Percentiles rank a stretch among this genome's conserved stretches.
phyloP scores from a whole-genome alignment of 2,797 vertebrate genomes.

The Enteromius mattozi region DNA sequence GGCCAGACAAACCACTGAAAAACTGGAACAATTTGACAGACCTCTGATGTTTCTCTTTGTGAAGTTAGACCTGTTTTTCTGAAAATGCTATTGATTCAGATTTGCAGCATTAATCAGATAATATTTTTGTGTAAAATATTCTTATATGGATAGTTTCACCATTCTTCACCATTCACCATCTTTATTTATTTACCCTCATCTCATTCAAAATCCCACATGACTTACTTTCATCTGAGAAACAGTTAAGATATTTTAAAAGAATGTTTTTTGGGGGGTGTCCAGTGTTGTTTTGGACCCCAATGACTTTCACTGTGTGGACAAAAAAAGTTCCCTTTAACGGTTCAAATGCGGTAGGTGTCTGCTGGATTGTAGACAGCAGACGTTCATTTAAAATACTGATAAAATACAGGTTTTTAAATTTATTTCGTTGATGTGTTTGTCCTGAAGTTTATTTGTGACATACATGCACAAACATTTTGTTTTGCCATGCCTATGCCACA shows the following conservation, averaged over 20 bases:
- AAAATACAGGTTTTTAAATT: background rate
- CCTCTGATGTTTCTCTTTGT: constrained; percentile 26
- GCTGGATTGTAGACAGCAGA: background rate
- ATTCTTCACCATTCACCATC: no score
- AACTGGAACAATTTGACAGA: constrained; percentile 27
- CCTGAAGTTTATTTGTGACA: background rate
- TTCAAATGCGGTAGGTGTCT: background rate
- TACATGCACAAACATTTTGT: constrained; percentile 10
- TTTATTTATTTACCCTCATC: background rate
- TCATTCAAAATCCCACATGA: background rate
- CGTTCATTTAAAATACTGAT: background rate
- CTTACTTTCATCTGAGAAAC: background rate
- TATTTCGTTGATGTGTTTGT: background rate
- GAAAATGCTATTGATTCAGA: background rate
- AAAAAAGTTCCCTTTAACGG: background rate
- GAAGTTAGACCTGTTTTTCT: background rate
- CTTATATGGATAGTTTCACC: background rate
- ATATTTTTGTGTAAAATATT: background rate
- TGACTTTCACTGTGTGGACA: background rate
- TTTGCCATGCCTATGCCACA: constrained; percentile 2
- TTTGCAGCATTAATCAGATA: background rate
- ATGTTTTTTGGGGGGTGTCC: background rate
- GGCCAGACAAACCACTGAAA: constrained; percentile 1
- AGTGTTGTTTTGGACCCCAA: background rate
- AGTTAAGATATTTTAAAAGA: background rate